A percentile compares a stretch with the other conserved stretches of the same genome.
These are phyloP conservation scores for Meloidogyne hapla DNA, from an alignment of 1,140 invertebrate species.

Conservation along the genomic window DNA sequence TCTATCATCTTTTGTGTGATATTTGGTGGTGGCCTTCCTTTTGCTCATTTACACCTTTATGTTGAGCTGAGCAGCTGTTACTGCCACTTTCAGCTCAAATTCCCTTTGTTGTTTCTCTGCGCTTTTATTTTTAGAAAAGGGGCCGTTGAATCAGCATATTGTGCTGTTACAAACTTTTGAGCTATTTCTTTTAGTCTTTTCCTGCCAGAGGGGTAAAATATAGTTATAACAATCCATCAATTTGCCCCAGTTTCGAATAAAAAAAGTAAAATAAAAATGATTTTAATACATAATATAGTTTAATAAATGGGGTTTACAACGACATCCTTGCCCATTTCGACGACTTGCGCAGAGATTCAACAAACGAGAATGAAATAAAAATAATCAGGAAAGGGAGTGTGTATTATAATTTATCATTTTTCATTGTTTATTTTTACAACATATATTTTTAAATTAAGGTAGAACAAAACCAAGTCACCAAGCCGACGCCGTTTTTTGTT, in stretches of 20 bases:
- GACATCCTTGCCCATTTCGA: no score
- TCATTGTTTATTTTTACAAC: background rate
- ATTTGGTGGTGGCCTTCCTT: background rate
- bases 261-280: background rate
- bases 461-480: background rate
- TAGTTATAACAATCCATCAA: constrained; percentile 17
- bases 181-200: background rate
- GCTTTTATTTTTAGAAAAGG: background rate
- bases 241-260: constrained; percentile 19
- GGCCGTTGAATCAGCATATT: background rate
- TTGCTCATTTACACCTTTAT: background rate
- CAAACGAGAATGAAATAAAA: background rate
- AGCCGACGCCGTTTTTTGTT: background rate
- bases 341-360: background rate
- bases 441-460: background rate
- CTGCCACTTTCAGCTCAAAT: background rate
- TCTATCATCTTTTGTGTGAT: background rate
- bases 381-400: background rate
- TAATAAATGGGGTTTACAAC: no score
- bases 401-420: background rate
- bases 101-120: background rate
- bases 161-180: background rate
- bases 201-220: constrained; percentile 2
- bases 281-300: background rate
- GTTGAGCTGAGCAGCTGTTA: background rate